Conservation (phyloP, 2,113 vertebrate species). For the Picathartes gymnocephalus region DNA sequence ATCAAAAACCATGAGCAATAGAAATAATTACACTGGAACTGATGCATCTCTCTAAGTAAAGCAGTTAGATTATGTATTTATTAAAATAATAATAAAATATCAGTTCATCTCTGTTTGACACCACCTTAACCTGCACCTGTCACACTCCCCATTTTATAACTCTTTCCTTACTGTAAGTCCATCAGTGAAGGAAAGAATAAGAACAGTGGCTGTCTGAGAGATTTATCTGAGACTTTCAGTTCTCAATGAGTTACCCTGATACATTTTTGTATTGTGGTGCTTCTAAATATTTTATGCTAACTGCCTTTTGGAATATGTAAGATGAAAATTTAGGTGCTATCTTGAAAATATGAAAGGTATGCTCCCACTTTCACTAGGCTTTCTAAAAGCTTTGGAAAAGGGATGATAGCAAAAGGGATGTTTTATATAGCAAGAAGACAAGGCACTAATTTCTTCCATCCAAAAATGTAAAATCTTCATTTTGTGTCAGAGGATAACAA, state of each 20-base stretch:
- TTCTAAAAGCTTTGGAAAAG: neutral
- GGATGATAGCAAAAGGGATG: neutral
- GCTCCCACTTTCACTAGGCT: neutral
- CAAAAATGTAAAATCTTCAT: neutral
- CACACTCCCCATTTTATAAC: conserved; percentile 23
- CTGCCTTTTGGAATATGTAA: neutral
- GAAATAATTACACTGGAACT: conserved; percentile 54
- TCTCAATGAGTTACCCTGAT: neutral
- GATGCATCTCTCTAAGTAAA: conserved; percentile 34
- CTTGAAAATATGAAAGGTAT: neutral
- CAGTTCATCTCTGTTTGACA: conserved; percentile 19
- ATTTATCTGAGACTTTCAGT: neutral
- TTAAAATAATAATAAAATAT: conserved; percentile 68
- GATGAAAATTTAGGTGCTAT: neutral
- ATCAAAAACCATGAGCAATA: conserved; percentile 34
- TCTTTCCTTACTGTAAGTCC: conserved; percentile 16
- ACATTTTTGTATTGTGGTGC: neutral
- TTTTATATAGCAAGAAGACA: neutral
- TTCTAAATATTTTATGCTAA: neutral
- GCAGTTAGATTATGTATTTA: conserved; percentile 59
- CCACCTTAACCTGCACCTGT: conserved; percentile 41
- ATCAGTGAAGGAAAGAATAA: neutral
- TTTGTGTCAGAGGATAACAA: neutral
- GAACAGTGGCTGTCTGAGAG: neutral
- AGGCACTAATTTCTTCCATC: neutral